Evolutionary conservation across 2,888 invertebrate genomes (phyloP), one percentile per base, ranked within the genome.

Genomic region (Dicycla oo): DNA sequence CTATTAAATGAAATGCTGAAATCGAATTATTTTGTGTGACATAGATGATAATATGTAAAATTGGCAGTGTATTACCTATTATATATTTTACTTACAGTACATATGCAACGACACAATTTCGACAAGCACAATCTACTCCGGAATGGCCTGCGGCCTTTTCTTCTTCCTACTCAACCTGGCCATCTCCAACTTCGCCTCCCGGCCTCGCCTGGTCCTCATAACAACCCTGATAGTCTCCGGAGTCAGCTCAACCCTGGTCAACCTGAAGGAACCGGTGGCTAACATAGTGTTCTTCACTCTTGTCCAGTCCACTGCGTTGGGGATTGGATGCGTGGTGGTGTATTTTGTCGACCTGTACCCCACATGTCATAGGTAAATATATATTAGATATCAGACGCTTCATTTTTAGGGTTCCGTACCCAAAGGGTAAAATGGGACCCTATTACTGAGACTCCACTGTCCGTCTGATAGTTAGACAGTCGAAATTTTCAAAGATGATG

Each of bases 141-240:
- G 97, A 7, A 93, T 97, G 20, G 88, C 95, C 2, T 96, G 97
- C 81, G 97, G 97, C 0, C 86, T 94, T 0, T 94, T 96, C 58
- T 97, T 97, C 75, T 92, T 97, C 0, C 20, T 96, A 0, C 93
- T 97, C 18, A 97, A 97, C 82, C 80, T 97, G 3, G 65, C 94
- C 0, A 79, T 88, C 1, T 81, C 91, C 4, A 88, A 75, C 94
- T 95, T 85, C 92, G 97, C 84, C 89, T 93, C 86, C 84, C 96
- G 67, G 94, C 96, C 97, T 38, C 95, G 96, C 65, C 91, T 93
- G 78, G 88, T 97, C 5, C 87, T 97, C 34, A 86, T 96, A 85
- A 74, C 83, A 78, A 90, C 76, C 85, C 93, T 95, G 60, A 10
- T 96, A 0, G 57, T 97, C 0, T 96, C 97, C 0, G 96, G 96